Evolutionary conservation across 2,113 vertebrate genomes (phyloP), one percentile per base, ranked within the genome.

Genomic region (Misgurnus mizolepis): DNA sequence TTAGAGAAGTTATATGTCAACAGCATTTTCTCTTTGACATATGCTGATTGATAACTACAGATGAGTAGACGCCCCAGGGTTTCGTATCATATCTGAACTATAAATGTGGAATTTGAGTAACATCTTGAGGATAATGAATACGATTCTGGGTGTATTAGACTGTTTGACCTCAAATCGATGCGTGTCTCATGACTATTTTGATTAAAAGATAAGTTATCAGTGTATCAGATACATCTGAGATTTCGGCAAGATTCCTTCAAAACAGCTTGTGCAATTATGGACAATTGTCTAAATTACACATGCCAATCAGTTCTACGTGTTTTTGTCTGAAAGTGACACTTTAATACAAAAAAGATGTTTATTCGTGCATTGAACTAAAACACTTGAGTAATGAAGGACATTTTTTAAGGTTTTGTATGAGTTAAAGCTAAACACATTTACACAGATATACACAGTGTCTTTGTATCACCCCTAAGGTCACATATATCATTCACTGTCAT

Each of bases 371-470:
- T 34, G 27, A 34, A 34, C 12, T 53, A 53, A 53, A 34, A 34
- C 27, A 34, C 27, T 34, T 34, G 27, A 34, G 27, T 34, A 34
- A 34, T 34, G 1, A 34, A 53, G 50, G 14, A 53, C 27, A 34
- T 34, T 34, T 27, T 34, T 34, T 1, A 34, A 34, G 27, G 27
- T 34, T 34, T 34, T 34, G 27, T 34, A 1, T 34, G 27, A 1
- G 27, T 34, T 34, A 34, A 34, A 34, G 27, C 27, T 34, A 34
- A 34, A 34, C 1, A 34, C 27, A 34, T 53, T 0, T 3, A 53
- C 80, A 76, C 53, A 67, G 68, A 80, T 62, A 71, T 69, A 77
- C 15, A 34, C 66, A 83, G 74, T 82, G 79, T 80, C 67, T 86
- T 81, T 82, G 22, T 43, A 9, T 11, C 34, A 3, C 49, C 67